Percentiles rank a stretch among this genome's conserved stretches.
phyloP scores from a whole-genome alignment of 2,113 vertebrate genomes.

The Colius striatus region DNA sequence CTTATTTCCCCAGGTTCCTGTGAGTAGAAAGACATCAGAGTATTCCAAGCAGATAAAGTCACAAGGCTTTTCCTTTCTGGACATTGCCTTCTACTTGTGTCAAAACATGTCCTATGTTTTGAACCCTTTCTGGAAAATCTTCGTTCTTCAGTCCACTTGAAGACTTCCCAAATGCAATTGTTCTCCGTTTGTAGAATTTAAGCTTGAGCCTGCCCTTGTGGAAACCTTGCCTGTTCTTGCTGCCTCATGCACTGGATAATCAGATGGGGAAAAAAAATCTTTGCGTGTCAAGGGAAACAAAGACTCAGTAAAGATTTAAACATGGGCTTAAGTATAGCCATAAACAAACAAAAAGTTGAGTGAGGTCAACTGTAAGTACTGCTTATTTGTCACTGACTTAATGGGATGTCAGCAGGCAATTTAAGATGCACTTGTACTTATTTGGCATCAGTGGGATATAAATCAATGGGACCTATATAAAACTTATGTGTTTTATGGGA shows the following conservation, averaged over 20 bases:
- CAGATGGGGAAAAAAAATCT: background rate
- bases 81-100: background rate
- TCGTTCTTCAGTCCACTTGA: background rate
- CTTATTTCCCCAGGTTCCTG: background rate
- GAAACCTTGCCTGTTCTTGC: background rate
- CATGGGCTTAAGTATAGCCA: background rate
- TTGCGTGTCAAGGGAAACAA: background rate
- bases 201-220: background rate
- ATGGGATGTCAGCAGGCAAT: background rate
- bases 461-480: background rate
- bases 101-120: background rate
- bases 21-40: background rate
- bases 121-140: background rate
- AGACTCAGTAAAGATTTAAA: background rate
- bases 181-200: background rate
- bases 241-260: background rate
- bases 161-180: background rate
- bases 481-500: background rate
- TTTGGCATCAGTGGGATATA: background rate
- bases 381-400: background rate
- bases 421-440: background rate
- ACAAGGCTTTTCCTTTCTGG: background rate
- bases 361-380: background rate
- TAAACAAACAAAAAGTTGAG: background rate
- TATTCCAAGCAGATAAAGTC: background rate